Base-by-base conservation (phyloP, 2,888 invertebrate genomes). In the Phorcus lineatus region DNA sequence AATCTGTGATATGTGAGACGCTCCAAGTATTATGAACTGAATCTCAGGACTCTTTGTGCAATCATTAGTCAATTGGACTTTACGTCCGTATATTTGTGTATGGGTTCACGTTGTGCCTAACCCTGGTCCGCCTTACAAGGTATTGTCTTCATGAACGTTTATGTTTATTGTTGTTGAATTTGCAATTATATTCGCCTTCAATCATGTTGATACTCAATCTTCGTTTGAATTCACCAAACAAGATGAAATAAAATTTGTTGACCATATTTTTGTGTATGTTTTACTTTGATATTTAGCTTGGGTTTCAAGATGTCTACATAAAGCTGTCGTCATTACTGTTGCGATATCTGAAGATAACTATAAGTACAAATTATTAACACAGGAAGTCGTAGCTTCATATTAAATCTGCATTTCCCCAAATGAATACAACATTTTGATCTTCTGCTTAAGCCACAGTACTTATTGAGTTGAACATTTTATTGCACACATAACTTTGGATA, bases 201-300 rank as follows among this genome's bases (percentile, higher is more conserved):
- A 36, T 70, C 28, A 70, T 70, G 40, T 70, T 70, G 70, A 67
- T 67, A 67, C 67, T 31, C 67, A 28, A 17, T 67, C 17, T 19
- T 36, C 36, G 31, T 70, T 70, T 70, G 70, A 31, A 31, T 36
- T 36, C 36, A 31, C 36, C 28, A 24, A 62, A 22, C 62, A 62
- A 28, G 62, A 28, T 70, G 36, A 36, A 70, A 70, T 70, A 70
- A 70, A 70, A 70, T 70, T 70, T 70, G 70, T 70, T 70, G 40
- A 70, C n/a, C 70, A 31, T 36, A 70, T 36, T 17, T 31, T 7
- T 17, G 31, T 36, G 28, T 70, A 36, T 70, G 70, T 70, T 36
- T 70, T 70, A 0, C 36, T 70, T 70, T 47, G 47, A 13, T 47
- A 11, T 11, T 47, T 1, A 47, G 13, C 6, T 9, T 11, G 6